Base-by-base conservation (phyloP, 2,113 vertebrate genomes). In the Zapornia atra region DNA sequence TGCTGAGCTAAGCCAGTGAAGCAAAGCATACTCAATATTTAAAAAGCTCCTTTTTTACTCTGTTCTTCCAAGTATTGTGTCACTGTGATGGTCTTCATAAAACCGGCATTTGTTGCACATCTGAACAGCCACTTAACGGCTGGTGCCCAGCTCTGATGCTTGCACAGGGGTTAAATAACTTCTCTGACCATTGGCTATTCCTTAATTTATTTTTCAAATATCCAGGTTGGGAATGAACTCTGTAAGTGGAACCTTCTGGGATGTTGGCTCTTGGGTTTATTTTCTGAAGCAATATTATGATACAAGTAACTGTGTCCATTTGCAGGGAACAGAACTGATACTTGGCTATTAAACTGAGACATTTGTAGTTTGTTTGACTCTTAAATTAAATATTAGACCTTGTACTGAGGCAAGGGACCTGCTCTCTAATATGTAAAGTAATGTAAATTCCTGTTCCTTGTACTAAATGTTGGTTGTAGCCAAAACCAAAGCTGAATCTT, bases 111-210 rank as follows among this genome's bases (percentile, higher is more conserved):
- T 75, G 95, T 95, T 96, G 91, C 92, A 70, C 92, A 90, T 95
- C 79, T 65, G 48, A 89, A 69, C 79, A 94, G 94, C 96, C 98
- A 97, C 98, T 98, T 98, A 95, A 97, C 88, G 96, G 98, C 91
- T 95, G 96, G 82, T 91, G 86, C 90, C 92, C 97, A 96, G 90
- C 98, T 68, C 98, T 97, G 54, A 93, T 93, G 77, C 71, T 88
- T 46, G 75, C 18, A 5, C 88, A 87, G 83, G 78, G 72, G 33
- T 77, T 64, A 66, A 78, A 54, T 33, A 83, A 73, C 63, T 96
- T 59, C 82, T 83, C 71, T 92, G 66, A 73, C 76, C 82, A 8
- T 86, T 91, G 63, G 54, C 81, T 88, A 29, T 59, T 86, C 54
- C 44, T 88, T 65, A 15, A 10, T 61, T 90, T 85, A 3, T 65